Percentiles rank a stretch among this genome's conserved stretches.
Evolutionary conservation across 2,113 vertebrate genomes (phyloP).

Genomic region (Rhipidura dahli): DNA sequence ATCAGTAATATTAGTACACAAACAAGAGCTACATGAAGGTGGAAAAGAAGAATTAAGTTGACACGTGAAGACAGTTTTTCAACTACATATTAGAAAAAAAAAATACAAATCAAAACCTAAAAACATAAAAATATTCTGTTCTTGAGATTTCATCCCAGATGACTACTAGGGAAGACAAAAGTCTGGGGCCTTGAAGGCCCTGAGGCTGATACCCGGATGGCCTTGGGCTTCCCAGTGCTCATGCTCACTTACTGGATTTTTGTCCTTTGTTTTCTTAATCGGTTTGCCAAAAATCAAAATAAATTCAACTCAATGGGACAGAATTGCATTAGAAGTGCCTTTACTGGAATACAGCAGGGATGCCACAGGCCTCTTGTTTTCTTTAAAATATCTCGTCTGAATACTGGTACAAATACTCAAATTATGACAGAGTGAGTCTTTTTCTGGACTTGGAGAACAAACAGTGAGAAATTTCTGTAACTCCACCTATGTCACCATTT

Average conservation of each 20-base stretch:
- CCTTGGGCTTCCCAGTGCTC: background rate
- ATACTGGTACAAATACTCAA: background rate
- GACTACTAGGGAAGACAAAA: background rate
- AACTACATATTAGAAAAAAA: constrained; percentile 38
- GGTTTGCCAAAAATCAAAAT: background rate
- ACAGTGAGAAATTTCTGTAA: background rate
- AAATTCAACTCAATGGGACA: background rate
- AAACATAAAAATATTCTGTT: constrained; percentile 19
- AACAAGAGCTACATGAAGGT: constrained; percentile 58
- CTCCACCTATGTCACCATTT: rapidly evolving
- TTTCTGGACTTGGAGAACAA: background rate
- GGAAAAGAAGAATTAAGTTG: constrained; percentile 52
- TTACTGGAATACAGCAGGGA: background rate
- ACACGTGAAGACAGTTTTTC: constrained; percentile 49
- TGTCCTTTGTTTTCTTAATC: background rate
- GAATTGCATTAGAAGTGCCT: background rate
- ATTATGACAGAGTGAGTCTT: background rate
- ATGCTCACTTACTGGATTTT: background rate
- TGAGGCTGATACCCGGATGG: background rate
- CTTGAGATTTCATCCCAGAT: background rate
- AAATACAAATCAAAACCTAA: constrained; percentile 37
- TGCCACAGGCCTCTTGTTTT: background rate
- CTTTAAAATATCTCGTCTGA: background rate
- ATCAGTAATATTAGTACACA: constrained; percentile 86
- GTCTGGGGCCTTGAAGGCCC: background rate